Evolutionary conservation across 1,140 invertebrate species (phyloP), one percentile per base, ranked within the genome.

Genomic region (Drosophila pectinifera): DNA sequence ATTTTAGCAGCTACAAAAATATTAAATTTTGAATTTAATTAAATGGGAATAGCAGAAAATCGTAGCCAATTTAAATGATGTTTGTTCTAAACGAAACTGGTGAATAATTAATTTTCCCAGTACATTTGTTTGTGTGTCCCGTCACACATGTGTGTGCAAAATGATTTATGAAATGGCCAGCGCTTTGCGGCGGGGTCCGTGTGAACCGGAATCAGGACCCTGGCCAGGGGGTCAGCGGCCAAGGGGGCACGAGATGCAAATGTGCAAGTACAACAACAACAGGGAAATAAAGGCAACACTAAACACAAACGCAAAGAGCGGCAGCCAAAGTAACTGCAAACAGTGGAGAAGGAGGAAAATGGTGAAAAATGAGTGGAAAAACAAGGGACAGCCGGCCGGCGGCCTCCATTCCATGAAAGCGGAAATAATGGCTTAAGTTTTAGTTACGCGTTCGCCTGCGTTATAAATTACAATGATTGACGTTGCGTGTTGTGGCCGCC

Each of bases 391-490:
- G 48, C 43, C 54, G 56, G 48, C 43, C 58, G 43, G 41, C 39
- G 64, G 76, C 73, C 56, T 65, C 46, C 63, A 64, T 68, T 73
- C 63, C 67, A 58, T 61, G 54, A 80, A 49, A 80, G 64, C 78
- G 83, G 79, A 86, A 88, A 88, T 88, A 61, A 88, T 70, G 83
- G 78, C 79, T 82, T 73, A 61, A 88, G 69, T 69, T 51, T 80
- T 86, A 45, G 51, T 68, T 77, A 53, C 53, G 54, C 64, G 68
- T 76, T 53, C 26, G 46, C 63, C 63, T 34, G 16, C 65, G 45
- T 62, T 88, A 79, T 81, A 86, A 82, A 79, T 88, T 77, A 70
- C 83, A 75, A 41, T 86, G 79, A 89, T 86, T 86, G 83, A 82
- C 78, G 70, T 86, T 43, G 69, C 74, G 58, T 85, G 77, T 49